Base-by-base conservation (phyloP, 92 coral and sea anemone genomes). In the Desmophyllum pertusum region DNA sequence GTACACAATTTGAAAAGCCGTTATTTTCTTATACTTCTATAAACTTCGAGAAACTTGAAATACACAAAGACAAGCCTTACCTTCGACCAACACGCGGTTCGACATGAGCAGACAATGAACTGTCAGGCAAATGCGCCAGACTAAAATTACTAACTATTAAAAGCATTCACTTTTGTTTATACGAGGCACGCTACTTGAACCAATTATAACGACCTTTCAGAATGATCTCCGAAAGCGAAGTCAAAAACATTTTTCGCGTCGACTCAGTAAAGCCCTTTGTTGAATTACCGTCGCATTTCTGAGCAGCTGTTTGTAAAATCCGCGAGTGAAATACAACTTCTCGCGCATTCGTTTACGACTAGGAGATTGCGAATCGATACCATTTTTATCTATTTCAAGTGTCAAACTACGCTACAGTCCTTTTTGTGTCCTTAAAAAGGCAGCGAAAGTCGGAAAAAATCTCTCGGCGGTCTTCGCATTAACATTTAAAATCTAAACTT, bases 181-280 rank as follows among this genome's bases (percentile, higher is more conserved):
- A 82, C 3, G 45, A 72, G 78, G 40, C 52, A 31, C 37, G 43
- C 43, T 30, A 53, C 10, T 57, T 27, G 46, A 25, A 72, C 86
- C 86, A 82, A 82, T 71, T 38, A 71, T 15, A 71, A 72, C 41
- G 30, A 72, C 48, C 42, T 31, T 70, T 39, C 8, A 17, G 67
- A 53, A 15, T 17, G 62, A 82, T 40, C 39, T 59, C 73, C 57
- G 78, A 73, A 82, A 41, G 72, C 21, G 9, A 21, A 62, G 55
- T 27, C 46, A 72, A 71, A 72, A 81, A 82, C 78, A 82, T 41
- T 18, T n/a, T 57, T 36, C 61, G 76, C 57, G 79, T 82, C 86
- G 86, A 73, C 86, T 55, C 86, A 82, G 79, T 82, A 23, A 1
- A 37, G 25, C 10, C 57, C 78, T 52, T 70, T 81, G 70, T 70